Conservation (phyloP, 2,888 invertebrate genomes). For the Myathropa florea region DNA sequence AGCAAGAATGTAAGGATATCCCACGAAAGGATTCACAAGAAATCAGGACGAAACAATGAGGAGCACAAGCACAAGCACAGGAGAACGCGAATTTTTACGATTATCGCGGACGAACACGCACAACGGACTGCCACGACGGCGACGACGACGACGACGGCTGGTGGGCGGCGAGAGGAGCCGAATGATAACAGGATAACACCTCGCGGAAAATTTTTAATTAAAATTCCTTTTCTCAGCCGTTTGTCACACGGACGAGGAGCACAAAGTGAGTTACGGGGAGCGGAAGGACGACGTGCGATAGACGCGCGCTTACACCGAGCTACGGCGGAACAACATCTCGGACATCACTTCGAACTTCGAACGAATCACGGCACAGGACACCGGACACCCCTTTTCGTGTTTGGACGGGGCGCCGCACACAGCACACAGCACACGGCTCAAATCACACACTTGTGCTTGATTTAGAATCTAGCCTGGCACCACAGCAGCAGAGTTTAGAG, state of each 20-base stretch:
- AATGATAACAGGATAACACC: slow-evolving; percentile 42
- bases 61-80: not conserved
- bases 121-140: not conserved
- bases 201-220: slow-evolving; percentile 45
- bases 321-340: not conserved
- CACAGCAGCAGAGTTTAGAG: not conserved
- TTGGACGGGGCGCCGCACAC: not conserved
- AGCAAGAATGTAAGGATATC: slow-evolving; percentile 42
- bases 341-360: not conserved
- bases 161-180: too few relatives aligned
- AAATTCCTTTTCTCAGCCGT: slow-evolving; percentile 36
- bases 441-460: not conserved
- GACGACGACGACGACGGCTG: not conserved
- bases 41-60: slow-evolving; percentile 33
- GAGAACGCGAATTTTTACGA: slow-evolving; percentile 26
- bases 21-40: not conserved
- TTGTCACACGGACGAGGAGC: slow-evolving; percentile 16
- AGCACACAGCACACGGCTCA: not conserved
- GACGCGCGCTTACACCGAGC: not conserved
- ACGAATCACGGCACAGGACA: not conserved
- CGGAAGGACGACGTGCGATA: not conserved
- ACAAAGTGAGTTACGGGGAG: not conserved
- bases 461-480: not conserved
- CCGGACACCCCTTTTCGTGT: not conserved
- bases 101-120: slow-evolving; percentile 58